A percentile compares a stretch with the other conserved stretches of the same genome.
phyloP scores from a whole-genome alignment of 1,140 invertebrate genomes.

The Drosophila kepulauana region DNA sequence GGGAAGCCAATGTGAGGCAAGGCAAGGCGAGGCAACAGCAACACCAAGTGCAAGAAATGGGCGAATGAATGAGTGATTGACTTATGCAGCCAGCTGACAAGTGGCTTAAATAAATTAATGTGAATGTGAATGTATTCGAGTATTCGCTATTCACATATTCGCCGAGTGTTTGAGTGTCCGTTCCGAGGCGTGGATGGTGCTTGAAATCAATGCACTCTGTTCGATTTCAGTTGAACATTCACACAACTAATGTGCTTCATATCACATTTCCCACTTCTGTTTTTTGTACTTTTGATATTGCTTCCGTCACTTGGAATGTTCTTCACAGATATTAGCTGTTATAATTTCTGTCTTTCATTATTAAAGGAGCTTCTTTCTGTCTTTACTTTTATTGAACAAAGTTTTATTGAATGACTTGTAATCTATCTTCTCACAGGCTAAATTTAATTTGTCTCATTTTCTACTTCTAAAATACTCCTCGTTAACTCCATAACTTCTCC shows the following conservation, averaged over 20 bases:
- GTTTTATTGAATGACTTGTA: too few species aligned
- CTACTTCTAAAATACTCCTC: too few species aligned
- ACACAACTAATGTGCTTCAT: neutral
- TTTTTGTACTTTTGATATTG: neutral
- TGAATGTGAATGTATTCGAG: conserved; percentile 30
- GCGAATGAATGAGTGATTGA: conserved; percentile 78
- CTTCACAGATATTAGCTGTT: too few species aligned
- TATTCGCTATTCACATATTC: neutral
- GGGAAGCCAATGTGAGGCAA: neutral
- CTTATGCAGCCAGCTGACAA: conserved; percentile 79
- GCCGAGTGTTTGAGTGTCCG: conserved; percentile 7
- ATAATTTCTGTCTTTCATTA: too few species aligned
- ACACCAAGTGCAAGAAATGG: conserved; percentile 49
- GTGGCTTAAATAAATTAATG: conserved; percentile 75
- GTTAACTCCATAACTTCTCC: too few species aligned
- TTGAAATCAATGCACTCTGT: conserved; percentile 18
- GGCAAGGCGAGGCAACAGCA: neutral
- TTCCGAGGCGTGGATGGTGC: conserved; percentile 38
- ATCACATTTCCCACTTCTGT: neutral
- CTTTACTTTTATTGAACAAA: too few species aligned
- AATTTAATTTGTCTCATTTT: too few species aligned
- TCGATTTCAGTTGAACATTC: neutral
- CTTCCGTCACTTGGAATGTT: too few species aligned
- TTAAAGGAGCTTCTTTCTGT: too few species aligned
- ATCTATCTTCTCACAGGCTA: too few species aligned